phyloP scores from a whole-genome alignment of 2,888 invertebrate genomes.

The Mactromeris polynyma region DNA sequence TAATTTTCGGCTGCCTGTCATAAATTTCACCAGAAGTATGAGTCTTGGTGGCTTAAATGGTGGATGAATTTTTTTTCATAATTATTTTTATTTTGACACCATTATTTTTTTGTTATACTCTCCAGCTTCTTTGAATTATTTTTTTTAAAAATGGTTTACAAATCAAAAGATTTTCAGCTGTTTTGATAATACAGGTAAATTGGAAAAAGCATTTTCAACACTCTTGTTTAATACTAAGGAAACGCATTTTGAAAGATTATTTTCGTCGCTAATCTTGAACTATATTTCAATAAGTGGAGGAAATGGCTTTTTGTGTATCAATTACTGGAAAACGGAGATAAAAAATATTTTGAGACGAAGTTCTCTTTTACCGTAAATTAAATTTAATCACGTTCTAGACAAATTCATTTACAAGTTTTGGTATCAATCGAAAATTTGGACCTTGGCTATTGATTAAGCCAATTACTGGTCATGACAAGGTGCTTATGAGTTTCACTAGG shows the following conservation, averaged over 20 bases:
- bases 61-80: too few relatives aligned
- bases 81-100: too few relatives aligned
- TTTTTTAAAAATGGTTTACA: background rate
- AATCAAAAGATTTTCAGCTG: background rate
- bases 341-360: background rate
- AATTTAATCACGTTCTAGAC: background rate
- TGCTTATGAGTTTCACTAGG: conserved; percentile 21
- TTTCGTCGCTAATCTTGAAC: background rate
- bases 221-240: background rate
- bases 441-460: background rate
- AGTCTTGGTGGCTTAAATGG: too few relatives aligned
- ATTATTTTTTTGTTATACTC: too few relatives aligned
- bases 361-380: background rate
- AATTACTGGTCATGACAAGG: background rate
- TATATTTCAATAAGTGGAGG: conserved; percentile 3
- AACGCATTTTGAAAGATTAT: conserved; percentile 10
- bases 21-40: too few relatives aligned
- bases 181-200: conserved; percentile 4
- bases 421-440: background rate
- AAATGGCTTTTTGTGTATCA: conserved; percentile 13
- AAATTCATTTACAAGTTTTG: background rate
- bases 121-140: background rate
- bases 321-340: background rate
- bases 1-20: background rate
- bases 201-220: background rate